Conservation (phyloP, 35 echinoderm and acorn worm species). For the Lytechinus variegatus region DNA sequence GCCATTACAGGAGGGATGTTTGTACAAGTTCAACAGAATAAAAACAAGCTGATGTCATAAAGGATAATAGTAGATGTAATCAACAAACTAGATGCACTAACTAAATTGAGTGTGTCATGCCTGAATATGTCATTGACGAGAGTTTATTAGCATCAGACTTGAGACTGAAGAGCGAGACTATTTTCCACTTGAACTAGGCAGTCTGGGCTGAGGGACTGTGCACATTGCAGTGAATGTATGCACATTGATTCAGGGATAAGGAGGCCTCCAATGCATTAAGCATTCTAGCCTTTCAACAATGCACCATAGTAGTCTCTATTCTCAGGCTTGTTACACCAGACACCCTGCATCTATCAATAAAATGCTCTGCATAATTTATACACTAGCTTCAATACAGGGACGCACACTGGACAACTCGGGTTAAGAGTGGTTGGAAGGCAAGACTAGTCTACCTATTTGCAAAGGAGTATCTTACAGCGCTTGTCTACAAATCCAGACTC, state of each 20-base stretch:
- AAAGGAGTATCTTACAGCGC: too few species aligned
- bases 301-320: neutral
- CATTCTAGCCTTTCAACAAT: conserved; percentile 12
- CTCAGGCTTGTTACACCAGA: neutral
- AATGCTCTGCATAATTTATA: neutral
- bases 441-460: neutral
- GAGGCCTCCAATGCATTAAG: neutral
- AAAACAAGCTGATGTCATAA: neutral
- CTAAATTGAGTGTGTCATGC: too few species aligned
- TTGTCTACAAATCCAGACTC: neutral
- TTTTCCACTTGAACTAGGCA: neutral
- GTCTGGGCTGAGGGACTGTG: neutral
- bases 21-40: neutral
- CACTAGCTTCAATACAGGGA: neutral
- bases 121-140: too few species aligned
- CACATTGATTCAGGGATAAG: neutral
- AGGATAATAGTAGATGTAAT: neutral
- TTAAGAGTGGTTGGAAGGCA: neutral
- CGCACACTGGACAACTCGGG: neutral
- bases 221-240: neutral
- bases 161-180: neutral
- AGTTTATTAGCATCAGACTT: too few species aligned
- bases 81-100: neutral
- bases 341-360: neutral
- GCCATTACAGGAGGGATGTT: neutral